Evolutionary conservation across 2,113 vertebrate genomes (phyloP).

Genomic region (Pseudorasbora parva): DNA sequence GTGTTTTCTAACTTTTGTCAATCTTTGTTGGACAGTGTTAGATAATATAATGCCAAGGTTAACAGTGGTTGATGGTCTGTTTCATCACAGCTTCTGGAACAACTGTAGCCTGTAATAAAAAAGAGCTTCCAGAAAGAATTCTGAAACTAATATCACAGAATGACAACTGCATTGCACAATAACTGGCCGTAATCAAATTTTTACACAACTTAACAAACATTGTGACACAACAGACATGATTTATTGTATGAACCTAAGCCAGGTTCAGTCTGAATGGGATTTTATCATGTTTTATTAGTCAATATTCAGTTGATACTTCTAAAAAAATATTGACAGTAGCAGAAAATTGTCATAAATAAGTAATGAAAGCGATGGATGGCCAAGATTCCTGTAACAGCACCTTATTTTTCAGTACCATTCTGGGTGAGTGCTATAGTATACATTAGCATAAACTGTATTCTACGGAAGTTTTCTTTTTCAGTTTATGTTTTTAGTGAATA

Average conservation of each 20-base stretch:
- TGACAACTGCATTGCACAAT: conserved; percentile 21
- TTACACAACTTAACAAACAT: not conserved
- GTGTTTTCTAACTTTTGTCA: not conserved
- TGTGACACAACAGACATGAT: not conserved
- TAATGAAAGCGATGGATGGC: not conserved
- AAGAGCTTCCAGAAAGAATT: no score
- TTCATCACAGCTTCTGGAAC: conserved; percentile 21
- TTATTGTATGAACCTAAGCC: not conserved
- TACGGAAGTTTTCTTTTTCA: not conserved
- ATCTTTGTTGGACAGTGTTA: not conserved
- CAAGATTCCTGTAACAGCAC: not conserved
- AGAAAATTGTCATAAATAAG: no score
- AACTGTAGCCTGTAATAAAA: not conserved
- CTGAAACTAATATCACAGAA: conserved; percentile 11
- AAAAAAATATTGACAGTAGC: not conserved
- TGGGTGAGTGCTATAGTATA: not conserved
- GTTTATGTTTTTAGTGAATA: not conserved
- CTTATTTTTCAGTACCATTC: not conserved
- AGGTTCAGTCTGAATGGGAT: not conserved
- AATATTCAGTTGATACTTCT: not conserved
- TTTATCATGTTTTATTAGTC: not conserved
- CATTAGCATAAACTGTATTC: no score
- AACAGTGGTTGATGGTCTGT: not conserved
- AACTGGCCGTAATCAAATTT: not conserved
- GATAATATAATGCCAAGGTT: conserved; percentile 13